Conservation (phyloP, 2,888 invertebrate genomes). For the Morinoia aosen region DNA sequence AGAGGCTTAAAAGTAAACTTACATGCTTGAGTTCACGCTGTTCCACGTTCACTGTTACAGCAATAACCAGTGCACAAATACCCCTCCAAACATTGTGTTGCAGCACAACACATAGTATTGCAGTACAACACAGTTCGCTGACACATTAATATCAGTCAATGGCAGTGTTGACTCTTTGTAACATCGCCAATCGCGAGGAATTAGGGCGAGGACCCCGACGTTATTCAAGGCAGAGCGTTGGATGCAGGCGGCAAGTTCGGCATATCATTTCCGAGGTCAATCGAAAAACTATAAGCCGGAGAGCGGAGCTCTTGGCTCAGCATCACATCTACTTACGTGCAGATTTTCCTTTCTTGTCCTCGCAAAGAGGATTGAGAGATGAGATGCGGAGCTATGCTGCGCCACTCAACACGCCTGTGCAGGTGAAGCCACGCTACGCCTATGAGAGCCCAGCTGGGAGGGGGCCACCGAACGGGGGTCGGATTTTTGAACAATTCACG, state of each 20-base stretch:
- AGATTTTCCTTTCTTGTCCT: constrained; percentile 32
- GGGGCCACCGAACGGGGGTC: too few relatives aligned
- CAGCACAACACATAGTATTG: too few relatives aligned
- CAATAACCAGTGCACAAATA: background rate
- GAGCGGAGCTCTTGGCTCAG: constrained; percentile 28
- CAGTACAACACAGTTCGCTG: too few relatives aligned
- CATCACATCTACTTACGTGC: constrained; percentile 42
- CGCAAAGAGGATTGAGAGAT: constrained; percentile 42
- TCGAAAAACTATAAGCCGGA: constrained; percentile 54
- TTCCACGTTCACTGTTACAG: background rate
- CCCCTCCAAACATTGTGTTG: too few relatives aligned
- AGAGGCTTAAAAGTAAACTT: background rate
- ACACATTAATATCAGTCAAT: too few relatives aligned
- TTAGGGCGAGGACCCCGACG: background rate
- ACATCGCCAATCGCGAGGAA: background rate
- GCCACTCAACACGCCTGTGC: background rate
- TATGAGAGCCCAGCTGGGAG: background rate
- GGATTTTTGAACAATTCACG: too few relatives aligned
- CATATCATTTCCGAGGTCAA: constrained; percentile 43
- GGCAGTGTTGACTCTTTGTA: too few relatives aligned
- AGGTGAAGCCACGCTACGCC: background rate
- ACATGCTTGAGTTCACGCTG: background rate
- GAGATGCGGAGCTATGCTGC: constrained; percentile 31
- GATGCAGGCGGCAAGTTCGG: background rate
- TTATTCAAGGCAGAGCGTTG: background rate